A percentile compares a stretch with the other conserved stretches of the same genome.
phyloP scores from a whole-genome alignment of 1,140 invertebrate species.

The Argopecten irradians region DNA sequence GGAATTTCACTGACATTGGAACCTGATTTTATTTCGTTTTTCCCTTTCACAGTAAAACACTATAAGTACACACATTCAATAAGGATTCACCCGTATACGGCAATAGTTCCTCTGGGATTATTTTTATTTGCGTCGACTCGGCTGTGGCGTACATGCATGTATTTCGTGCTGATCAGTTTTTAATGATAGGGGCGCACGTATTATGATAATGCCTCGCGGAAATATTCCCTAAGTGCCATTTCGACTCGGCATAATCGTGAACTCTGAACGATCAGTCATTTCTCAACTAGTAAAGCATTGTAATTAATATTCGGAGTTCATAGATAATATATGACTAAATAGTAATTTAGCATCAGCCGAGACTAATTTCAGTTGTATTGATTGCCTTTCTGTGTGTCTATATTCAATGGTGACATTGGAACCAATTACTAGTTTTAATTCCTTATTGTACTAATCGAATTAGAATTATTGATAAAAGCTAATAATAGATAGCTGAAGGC shows the following conservation, averaged over 20 bases:
- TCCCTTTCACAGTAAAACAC: not conserved
- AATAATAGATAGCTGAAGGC: not conserved
- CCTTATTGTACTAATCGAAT: not conserved
- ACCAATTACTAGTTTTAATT: not conserved
- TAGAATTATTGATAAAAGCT: not conserved
- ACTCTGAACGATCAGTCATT: not conserved
- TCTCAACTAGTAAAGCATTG: not conserved
- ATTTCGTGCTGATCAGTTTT: not conserved
- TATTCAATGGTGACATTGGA: not conserved
- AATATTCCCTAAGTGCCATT: not conserved
- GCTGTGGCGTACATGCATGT: not conserved
- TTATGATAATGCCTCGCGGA: not conserved
- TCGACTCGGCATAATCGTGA: not conserved
- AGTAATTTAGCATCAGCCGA: not conserved
- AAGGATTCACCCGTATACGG: not conserved
- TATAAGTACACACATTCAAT: not conserved
- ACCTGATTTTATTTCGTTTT: too few species aligned
- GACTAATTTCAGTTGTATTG: not conserved
- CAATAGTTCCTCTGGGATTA: not conserved
- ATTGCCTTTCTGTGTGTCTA: not conserved
- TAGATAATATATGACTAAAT: not conserved
- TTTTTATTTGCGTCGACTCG: not conserved
- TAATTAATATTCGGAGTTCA: not conserved
- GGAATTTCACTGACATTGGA: too few species aligned
- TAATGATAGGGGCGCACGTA: not conserved